phyloP scores from a whole-genome alignment of 1,140 invertebrate genomes.

The Wiebesia pumilae region DNA sequence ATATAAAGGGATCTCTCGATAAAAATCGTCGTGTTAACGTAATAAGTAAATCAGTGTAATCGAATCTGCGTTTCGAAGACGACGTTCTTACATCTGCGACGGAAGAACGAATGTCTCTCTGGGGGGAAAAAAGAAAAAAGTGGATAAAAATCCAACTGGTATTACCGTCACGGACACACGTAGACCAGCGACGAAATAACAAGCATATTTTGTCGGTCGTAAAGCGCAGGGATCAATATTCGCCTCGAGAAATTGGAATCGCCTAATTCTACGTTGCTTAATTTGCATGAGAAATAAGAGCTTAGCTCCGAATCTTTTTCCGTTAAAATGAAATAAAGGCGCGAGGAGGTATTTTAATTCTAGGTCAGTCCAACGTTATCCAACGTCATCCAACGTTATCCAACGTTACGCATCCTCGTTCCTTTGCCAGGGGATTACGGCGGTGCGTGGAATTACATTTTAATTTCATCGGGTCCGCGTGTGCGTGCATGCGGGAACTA shows the following conservation, averaged over 20 bases:
- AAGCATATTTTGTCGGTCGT: neutral
- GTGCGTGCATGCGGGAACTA: neutral
- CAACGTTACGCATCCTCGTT: neutral
- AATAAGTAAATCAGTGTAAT: neutral
- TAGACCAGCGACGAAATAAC: neutral
- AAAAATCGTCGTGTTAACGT: neutral
- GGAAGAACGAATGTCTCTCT: no score
- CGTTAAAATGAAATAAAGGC: neutral
- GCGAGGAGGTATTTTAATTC: slow-evolving; percentile 28
- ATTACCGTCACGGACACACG: neutral
- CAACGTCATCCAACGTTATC: no score
- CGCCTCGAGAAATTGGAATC: slow-evolving; percentile 6
- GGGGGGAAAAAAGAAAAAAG: neutral
- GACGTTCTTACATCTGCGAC: no score
- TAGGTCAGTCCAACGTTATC: slow-evolving; percentile 1
- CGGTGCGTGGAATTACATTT: slow-evolving; percentile 59
- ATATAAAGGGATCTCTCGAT: no score
- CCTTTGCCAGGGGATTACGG: slow-evolving; percentile 45
- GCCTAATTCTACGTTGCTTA: neutral
- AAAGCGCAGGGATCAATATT: neutral
- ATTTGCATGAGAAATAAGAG: slow-evolving; percentile 25
- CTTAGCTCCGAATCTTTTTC: neutral
- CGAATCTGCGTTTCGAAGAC: neutral
- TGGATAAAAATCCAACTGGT: neutral
- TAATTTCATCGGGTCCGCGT: slow-evolving; percentile 57